Evolutionary conservation across 2,113 vertebrate genomes (phyloP), one percentile per base, ranked within the genome.

Genomic region (Mastomys coucha): DNA sequence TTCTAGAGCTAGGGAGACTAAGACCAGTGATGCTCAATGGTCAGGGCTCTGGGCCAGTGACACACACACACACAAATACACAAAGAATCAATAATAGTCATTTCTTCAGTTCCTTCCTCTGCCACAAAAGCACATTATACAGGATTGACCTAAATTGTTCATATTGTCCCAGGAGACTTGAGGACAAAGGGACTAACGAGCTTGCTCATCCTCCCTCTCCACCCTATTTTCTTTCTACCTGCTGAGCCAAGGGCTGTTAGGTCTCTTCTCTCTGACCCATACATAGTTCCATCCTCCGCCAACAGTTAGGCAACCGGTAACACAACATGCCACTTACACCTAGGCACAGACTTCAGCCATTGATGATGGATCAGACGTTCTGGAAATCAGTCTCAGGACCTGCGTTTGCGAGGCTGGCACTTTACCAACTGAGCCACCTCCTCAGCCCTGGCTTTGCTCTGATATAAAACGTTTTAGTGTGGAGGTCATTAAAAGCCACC

Each of bases 201-300:
- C 22, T 81, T 81, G 7, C 77, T 9, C 33, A 22, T 5, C 42
- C 4, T 56, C 51, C 42, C 9, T 56, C 33, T 36, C 51, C 24
- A 17, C 1, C 49, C 28, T 16, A 0, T 51, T 17, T 17, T 19
- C 9, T 33, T n/a, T 12, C 19, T 13, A 4, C 60, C 28, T 39
- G 28, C 13, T 56, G 24, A 53, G 45, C 28, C 10, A 0, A 45
- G 80, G 89, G 51, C 19, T 8, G 69, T 20, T 13, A 31, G 49
- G 58, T 81, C 39, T 56, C 65, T 82, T 42, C 19, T 89, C 51
- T 90, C 73, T 88, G 81, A 92, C 14, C 51, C 58, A 69, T 20
- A 11, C 31, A 33, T 33, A 36, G 36, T 19, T 42, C 89, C 36
- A 5, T 84, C 70, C 78, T 93, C 72, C 75, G 49, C 33, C 28